Evolutionary conservation across 53 echinoderm and acorn worm species (phyloP).

Genomic region (Actinopyga echinites): DNA sequence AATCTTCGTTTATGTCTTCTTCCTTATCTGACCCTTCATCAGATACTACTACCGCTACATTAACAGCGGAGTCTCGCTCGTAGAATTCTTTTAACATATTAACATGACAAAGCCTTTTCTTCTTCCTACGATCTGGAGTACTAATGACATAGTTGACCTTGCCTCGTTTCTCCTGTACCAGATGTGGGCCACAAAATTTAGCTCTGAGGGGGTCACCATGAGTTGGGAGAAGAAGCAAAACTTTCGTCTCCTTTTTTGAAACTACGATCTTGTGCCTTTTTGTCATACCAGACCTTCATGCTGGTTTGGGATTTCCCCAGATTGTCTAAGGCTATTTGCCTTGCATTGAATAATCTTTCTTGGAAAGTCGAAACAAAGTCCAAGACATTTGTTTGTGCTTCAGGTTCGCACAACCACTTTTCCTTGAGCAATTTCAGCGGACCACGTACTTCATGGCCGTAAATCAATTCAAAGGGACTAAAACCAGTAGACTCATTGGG

Average conservation of each 20-base stretch:
- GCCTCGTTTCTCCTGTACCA: slow-evolving; percentile 41
- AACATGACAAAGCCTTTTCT: slow-evolving; percentile 52
- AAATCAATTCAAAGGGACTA: slow-evolving; percentile 72
- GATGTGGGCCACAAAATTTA: slow-evolving; percentile 61
- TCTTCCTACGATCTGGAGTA: slow-evolving; percentile 65
- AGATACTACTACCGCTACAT: not conserved
- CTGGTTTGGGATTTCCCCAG: slow-evolving; percentile 10
- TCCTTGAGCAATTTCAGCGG: slow-evolving; percentile 64
- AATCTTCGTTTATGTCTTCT: not conserved
- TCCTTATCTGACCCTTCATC: not conserved
- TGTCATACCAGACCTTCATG: slow-evolving; percentile 64
- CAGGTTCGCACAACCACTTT: slow-evolving; percentile 23
- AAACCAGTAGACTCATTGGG: slow-evolving; percentile 55
- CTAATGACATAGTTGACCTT: slow-evolving; percentile 63
- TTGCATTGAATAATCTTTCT: slow-evolving; percentile 48
- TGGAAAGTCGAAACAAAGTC: slow-evolving; percentile 65
- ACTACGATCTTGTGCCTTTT: slow-evolving; percentile 30
- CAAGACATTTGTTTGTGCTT: slow-evolving; percentile 42
- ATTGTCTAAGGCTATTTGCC: slow-evolving; percentile 35
- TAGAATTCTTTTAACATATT: slow-evolving; percentile 64
- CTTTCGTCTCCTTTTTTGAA: slow-evolving; percentile 66
- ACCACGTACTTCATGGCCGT: slow-evolving; percentile 52
- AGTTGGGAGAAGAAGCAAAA: slow-evolving; percentile 59
- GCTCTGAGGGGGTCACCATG: slow-evolving; percentile 59
- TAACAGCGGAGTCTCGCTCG: slow-evolving; percentile 10